Evolutionary conservation across 2,888 invertebrate species (phyloP), one percentile per base, ranked within the genome.

Genomic region (Cacoxenus indagator): DNA sequence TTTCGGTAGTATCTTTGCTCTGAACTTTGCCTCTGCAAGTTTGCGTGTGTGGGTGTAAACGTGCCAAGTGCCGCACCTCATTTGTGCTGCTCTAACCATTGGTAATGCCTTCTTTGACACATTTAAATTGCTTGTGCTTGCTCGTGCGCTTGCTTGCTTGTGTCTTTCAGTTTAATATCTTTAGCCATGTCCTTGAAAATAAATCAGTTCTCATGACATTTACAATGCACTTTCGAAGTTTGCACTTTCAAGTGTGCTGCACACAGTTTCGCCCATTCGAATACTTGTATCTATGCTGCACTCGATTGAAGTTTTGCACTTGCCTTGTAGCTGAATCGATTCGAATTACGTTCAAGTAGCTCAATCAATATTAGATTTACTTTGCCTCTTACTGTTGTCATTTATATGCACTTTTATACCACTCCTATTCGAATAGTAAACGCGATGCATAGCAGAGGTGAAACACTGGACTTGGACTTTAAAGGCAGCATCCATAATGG

Each of bases 211-310:
- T 31, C 8, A 59, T 59, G 57, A 17, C 31, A 31, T 59, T 59
- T 17, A 19, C 31, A 59, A 59, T 31, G 31, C 57, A 59, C 27
- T 59, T 59, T 4, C 19, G 3, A 19, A 19, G 48, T 59, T 17
- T n/a, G n/a, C n/a, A 55, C 11, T 26, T 59, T 59, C 29, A 59
- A 59, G 19, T 19, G 45, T 26, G 17, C 17, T 59, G 57, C 57
- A 57, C 17, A 29, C n/a, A 29, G 17, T 17, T 29, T 57, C 17
- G 31, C 19, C 31, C 17, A 59, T 54, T 43, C 11, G 69, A 75
- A 73, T 81, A 75, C 73, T 76, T 80, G 70, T 72, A 68, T 73
- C 70, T 76, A 57, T 73, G 71, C 72, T 51, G 69, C 74, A 82
- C 78, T 78, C 70, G 78, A 80, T 71, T n/a, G n/a, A n/a, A n/a